Conservation (phyloP, 2,888 invertebrate species). For the Deroplatys truncata region DNA sequence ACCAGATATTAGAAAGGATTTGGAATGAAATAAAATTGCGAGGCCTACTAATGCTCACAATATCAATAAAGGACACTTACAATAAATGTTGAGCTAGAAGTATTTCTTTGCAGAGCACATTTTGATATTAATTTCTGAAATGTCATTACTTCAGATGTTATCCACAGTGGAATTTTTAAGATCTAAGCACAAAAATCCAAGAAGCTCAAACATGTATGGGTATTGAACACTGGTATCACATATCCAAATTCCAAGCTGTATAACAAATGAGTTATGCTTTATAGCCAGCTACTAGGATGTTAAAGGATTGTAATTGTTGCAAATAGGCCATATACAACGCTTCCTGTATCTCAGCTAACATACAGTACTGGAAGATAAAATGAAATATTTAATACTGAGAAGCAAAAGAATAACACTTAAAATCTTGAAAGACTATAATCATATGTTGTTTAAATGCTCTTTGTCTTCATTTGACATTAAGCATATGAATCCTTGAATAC, state of each 20-base stretch:
- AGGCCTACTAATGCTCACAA: not conserved
- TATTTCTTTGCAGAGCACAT: not conserved
- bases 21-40: not conserved
- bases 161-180: not conserved
- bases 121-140: not conserved
- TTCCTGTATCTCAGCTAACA: too few species aligned
- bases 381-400: too few species aligned
- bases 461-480: too few species aligned
- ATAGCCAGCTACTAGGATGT: too few species aligned
- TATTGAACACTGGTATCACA: not conserved
- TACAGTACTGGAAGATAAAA: too few species aligned
- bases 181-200: not conserved
- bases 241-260: not conserved
- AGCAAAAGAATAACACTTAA: too few species aligned
- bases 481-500: too few species aligned
- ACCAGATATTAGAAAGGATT: not conserved
- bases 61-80: not conserved
- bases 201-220: not conserved
- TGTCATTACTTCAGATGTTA: not conserved
- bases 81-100: not conserved
- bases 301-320: too few species aligned
- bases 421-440: too few species aligned
- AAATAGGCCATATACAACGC: too few species aligned
- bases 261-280: too few species aligned
- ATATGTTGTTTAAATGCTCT: too few species aligned